phyloP scores from a whole-genome alignment of 2,888 invertebrate genomes.

The Parelbella ahira region DNA sequence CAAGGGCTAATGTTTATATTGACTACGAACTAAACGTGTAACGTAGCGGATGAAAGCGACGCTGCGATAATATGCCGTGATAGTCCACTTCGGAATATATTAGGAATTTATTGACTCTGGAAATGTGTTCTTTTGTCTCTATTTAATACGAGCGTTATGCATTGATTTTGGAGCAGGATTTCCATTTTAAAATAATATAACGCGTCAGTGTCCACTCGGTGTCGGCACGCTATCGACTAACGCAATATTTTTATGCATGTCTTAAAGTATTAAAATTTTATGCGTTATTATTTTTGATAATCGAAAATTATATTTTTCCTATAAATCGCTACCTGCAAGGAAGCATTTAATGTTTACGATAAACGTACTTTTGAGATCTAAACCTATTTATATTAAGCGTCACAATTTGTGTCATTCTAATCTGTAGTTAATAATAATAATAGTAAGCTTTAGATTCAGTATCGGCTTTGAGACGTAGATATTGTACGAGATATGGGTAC shows the following conservation, averaged over 20 bases:
- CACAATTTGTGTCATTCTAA: constrained; percentile 58
- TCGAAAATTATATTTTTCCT: constrained; percentile 72
- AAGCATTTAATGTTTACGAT: constrained; percentile 50
- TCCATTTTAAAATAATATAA: constrained; percentile 28
- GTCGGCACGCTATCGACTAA: constrained; percentile 30
- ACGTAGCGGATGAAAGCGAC: constrained; percentile 7
- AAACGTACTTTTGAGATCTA: constrained; percentile 66
- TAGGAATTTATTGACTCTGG: constrained; percentile 17
- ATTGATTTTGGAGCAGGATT: constrained; percentile 20
- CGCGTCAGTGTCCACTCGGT: constrained; percentile 13
- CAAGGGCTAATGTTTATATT: constrained; percentile 45
- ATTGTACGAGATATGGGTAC: constrained; percentile 37
- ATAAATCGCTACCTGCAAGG: constrained; percentile 65
- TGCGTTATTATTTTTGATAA: constrained; percentile 77
- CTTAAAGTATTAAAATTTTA: constrained; percentile 51
- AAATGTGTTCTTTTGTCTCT: constrained; percentile 20
- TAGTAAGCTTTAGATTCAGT: constrained; percentile 47
- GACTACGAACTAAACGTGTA: constrained; percentile 11
- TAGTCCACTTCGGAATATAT: constrained; percentile 12
- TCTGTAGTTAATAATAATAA: constrained; percentile 36
- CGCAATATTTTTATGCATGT: constrained; percentile 57
- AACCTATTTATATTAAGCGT: constrained; percentile 54
- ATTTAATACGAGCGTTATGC: constrained; percentile 14
- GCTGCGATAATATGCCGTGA: constrained; percentile 5
- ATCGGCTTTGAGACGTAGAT: constrained; percentile 33